phyloP scores from a whole-genome alignment of 2,888 invertebrate species.

The Agriopis leucophaearia region DNA sequence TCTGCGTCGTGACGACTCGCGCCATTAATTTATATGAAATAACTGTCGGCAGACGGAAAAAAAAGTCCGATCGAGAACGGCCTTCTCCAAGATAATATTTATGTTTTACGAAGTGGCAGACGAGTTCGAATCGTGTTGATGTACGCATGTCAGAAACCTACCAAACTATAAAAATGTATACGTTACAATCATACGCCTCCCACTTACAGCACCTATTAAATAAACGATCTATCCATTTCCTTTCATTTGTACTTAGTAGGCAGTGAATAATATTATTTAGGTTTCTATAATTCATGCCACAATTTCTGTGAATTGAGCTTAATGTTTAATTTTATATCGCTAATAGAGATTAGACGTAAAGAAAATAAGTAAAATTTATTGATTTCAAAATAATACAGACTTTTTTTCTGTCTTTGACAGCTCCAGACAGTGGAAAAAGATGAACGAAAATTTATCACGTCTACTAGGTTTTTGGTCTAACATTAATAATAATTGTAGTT shows the following conservation, averaged over 20 bases:
- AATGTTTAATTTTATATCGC: slow-evolving; percentile 20
- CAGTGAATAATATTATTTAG: slow-evolving; percentile 49
- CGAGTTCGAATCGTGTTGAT: slow-evolving; percentile 69
- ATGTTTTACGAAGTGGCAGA: slow-evolving; percentile 83
- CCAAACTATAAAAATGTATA: slow-evolving; percentile 63
- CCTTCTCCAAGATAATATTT: slow-evolving; percentile 84
- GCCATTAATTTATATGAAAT: slow-evolving; percentile 87
- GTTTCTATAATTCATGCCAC: slow-evolving; percentile 19
- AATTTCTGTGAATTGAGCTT: slow-evolving; percentile 20
- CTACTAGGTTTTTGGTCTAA: too few relatives aligned
- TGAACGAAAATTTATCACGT: too few relatives aligned
- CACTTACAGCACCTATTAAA: slow-evolving; percentile 59
- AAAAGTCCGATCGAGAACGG: slow-evolving; percentile 82
- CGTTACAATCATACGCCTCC: slow-evolving; percentile 58
- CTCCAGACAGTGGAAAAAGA: too few relatives aligned
- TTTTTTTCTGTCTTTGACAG: too few relatives aligned
- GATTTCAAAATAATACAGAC: too few relatives aligned
- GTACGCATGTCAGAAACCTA: slow-evolving; percentile 71
- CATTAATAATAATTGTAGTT: too few relatives aligned
- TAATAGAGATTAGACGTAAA: not conserved
- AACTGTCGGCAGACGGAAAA: slow-evolving; percentile 86
- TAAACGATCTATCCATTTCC: slow-evolving; percentile 57
- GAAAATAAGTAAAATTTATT: too few relatives aligned
- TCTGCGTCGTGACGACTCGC: slow-evolving; percentile 86
- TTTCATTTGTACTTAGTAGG: slow-evolving; percentile 54